Conservation (phyloP, 2,888 invertebrate genomes). For the Hedychridium roseum region DNA sequence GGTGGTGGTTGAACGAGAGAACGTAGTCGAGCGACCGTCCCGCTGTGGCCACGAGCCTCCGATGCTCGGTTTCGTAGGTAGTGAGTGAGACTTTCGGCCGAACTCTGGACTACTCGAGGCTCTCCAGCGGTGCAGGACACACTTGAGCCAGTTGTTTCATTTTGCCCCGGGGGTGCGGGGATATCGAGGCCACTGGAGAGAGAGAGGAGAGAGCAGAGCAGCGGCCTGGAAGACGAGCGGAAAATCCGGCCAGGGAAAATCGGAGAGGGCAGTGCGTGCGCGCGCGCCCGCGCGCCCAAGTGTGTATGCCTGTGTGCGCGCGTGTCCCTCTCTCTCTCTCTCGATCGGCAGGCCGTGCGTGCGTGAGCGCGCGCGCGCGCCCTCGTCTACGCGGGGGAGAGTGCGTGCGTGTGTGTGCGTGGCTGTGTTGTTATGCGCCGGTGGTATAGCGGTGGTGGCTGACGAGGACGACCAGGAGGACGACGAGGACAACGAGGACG, state of each 20-base stretch:
- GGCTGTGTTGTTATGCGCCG: slow-evolving; percentile 50
- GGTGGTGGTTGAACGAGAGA: slow-evolving; percentile 53
- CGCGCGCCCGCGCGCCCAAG: slow-evolving; percentile 19
- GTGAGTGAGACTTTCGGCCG: slow-evolving; percentile 53
- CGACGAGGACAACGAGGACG: slow-evolving; percentile 18
- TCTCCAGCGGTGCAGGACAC: no score
- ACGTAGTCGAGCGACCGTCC: slow-evolving; percentile 63
- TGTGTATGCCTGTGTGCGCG: no score
- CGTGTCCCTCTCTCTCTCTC: no score
- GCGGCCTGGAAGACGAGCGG: slow-evolving; percentile 6
- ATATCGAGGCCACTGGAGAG: slow-evolving; percentile 27
- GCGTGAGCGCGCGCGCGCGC: no score
- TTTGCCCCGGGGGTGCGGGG: no score
- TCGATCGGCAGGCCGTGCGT: no score
- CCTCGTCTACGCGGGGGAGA: no score
- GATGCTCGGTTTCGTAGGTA: slow-evolving; percentile 54
- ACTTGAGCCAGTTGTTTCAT: no score
- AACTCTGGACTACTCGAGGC: no score
- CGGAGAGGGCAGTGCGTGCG: slow-evolving; percentile 10
- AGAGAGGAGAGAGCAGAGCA: slow-evolving; percentile 19
- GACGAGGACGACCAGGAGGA: slow-evolving; percentile 26
- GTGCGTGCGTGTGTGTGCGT: slow-evolving; percentile 6
- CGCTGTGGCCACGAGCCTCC: slow-evolving; percentile 62
- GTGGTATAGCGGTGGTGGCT: slow-evolving; percentile 52
- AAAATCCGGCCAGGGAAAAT: slow-evolving; percentile 7